Conservation (phyloP, 2,113 vertebrate genomes). For the Varanus komodoensis region DNA sequence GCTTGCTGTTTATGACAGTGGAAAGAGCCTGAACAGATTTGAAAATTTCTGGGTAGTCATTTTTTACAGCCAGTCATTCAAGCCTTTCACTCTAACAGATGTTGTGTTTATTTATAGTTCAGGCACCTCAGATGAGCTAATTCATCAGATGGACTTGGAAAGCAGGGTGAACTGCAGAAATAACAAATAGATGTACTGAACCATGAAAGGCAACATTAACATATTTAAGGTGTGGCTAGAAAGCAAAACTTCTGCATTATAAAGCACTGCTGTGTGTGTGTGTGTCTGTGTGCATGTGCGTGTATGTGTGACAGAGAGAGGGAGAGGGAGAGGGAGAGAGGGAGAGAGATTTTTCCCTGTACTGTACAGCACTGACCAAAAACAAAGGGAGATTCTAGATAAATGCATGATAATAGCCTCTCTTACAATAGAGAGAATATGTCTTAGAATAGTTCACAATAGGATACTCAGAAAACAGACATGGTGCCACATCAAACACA, state of each 20-base stretch:
- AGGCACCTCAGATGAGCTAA: conserved; percentile 52
- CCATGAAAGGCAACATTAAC: conserved; percentile 18
- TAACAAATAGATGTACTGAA: conserved; percentile 22
- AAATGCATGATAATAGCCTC: background rate
- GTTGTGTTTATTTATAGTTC: conserved; percentile 64
- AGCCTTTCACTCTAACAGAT: conserved; percentile 56
- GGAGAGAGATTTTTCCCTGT: background rate
- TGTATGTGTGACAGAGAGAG: too few relatives aligned
- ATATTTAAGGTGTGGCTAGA: background rate
- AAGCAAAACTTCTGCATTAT: background rate
- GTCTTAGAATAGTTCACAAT: background rate
- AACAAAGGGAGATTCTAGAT: background rate
- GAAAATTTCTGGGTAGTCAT: conserved; percentile 55
- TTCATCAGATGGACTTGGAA: conserved; percentile 57
- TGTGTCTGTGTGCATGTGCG: background rate
- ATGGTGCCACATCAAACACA: background rate
- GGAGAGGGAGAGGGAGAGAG: too few relatives aligned
- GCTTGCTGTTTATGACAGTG: background rate
- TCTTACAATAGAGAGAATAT: too few relatives aligned
- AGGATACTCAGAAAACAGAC: background rate
- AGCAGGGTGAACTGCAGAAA: conserved; percentile 23
- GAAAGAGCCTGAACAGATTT: conserved; percentile 14
- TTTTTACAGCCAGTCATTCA: conserved; percentile 54
- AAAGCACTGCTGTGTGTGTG: background rate
- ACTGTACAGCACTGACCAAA: background rate